Base-by-base conservation (phyloP, 2,797 vertebrate species). In the Crocodylus rhombifer region DNA sequence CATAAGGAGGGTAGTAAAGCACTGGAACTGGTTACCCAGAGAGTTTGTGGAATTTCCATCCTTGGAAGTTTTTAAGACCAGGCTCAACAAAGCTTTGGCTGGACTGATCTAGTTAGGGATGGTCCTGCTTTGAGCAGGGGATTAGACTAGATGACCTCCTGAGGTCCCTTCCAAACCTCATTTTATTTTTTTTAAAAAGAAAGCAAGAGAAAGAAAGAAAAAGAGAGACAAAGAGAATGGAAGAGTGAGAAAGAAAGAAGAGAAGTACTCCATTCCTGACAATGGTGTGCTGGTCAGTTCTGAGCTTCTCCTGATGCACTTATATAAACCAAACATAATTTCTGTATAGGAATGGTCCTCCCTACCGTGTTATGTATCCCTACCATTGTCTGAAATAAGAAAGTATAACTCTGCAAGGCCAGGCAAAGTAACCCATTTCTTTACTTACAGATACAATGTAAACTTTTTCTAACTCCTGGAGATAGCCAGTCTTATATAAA, bases 191-290 rank as follows among this genome's bases (percentile, higher is more conserved):
- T 36, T 8, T 9, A 42, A 42, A 42, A 42, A 42, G 42, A 42
- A 42, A 42, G 42, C 7, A 42, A 42, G 42, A 42, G 42, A 8
- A 0, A 42, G 42, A 8, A 0, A 42, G 42, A 8, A 0, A 5
- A 55, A 28, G 30, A 16, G 33, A 42, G 33, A 36, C 33, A 5
- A 36, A 36, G 6, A 36, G 33, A 36, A 36, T 36, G 33, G 33
- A 36, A 36, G 33, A 36, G 33, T 5, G 33, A 36, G 33, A 36
- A 36, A 36, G 33, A 36, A 36, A 42, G 42, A 8, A 0, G 6
- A 55, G 33, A 42, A 87, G 65, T 21, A 16, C 51, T 78, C 61
- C 2, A 0, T 56, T 87, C 57, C 60, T 86, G 18, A 30, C 67
- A 33, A 0, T 0, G 64, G 51, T 6, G 36, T 56, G 15, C 15